Evolutionary conservation across 2,888 invertebrate species (phyloP).

Genomic region (Drosophila cracens): DNA sequence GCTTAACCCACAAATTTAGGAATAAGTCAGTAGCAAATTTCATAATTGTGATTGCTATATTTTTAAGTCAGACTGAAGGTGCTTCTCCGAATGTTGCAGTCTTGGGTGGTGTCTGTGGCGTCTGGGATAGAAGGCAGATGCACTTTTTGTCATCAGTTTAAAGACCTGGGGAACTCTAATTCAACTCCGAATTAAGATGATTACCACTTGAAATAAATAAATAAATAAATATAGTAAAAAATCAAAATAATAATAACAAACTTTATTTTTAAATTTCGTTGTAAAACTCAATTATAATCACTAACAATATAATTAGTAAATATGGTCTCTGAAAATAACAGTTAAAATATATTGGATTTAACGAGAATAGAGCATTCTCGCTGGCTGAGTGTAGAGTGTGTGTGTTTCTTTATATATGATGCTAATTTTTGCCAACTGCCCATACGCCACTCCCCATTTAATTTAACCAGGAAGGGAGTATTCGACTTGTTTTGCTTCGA

Average conservation of each 20-base stretch:
- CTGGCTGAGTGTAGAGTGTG: background rate
- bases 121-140: background rate
- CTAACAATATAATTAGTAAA: background rate
- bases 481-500: conserved; percentile 1
- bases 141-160: background rate
- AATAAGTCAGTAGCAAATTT: background rate
- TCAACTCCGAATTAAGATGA: background rate
- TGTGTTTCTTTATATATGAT: conserved; percentile 13
- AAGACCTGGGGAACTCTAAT: background rate
- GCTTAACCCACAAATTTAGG: background rate
- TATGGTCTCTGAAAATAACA: background rate
- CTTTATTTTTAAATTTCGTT: background rate
- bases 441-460: conserved; percentile 34
- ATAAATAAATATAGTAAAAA: background rate
- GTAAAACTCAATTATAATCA: background rate
- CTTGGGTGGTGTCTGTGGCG: background rate
- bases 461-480: background rate
- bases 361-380: background rate
- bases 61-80: background rate
- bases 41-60: background rate
- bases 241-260: background rate
- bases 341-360: background rate
- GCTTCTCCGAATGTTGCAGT: background rate
- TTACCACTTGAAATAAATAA: background rate
- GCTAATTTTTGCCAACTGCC: conserved; percentile 47